Conservation (phyloP, 2,113 vertebrate genomes). For the Procapra przewalskii region DNA sequence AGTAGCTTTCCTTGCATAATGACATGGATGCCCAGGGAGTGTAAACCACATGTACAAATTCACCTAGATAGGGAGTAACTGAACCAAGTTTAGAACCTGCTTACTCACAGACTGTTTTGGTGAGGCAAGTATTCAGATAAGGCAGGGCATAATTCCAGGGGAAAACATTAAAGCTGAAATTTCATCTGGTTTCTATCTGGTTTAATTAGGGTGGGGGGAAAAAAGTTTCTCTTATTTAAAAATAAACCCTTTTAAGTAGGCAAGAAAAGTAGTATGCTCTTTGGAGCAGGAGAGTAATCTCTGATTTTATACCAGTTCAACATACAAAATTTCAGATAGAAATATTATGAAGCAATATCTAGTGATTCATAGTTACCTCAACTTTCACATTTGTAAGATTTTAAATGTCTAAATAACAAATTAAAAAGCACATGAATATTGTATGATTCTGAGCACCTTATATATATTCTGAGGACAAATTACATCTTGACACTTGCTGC, state of each 20-base stretch:
- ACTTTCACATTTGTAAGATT: neutral
- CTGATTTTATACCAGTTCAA: constrained; percentile 2
- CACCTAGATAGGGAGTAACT: neutral
- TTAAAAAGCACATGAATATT: neutral
- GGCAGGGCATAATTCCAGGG: neutral
- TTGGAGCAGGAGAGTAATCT: neutral
- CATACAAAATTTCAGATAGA: constrained; percentile 6
- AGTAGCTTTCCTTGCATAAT: neutral
- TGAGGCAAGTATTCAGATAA: neutral
- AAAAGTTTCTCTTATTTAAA: constrained; percentile 34
- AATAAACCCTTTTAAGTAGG: neutral
- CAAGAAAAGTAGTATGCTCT: constrained; percentile 12
- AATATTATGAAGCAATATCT: neutral
- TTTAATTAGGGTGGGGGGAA: neutral
- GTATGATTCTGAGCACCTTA: neutral
- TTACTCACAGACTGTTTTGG: neutral
- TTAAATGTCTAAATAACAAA: constrained; percentile 1
- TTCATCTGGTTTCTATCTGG: neutral
- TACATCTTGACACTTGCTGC: neutral
- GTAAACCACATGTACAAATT: neutral
- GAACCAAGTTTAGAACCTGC: neutral
- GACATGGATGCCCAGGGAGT: neutral
- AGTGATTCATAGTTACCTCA: neutral
- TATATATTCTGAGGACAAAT: neutral
- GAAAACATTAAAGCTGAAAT: neutral